Evolutionary conservation across 2,113 vertebrate genomes (phyloP).

Genomic region (Sebastes fasciatus): DNA sequence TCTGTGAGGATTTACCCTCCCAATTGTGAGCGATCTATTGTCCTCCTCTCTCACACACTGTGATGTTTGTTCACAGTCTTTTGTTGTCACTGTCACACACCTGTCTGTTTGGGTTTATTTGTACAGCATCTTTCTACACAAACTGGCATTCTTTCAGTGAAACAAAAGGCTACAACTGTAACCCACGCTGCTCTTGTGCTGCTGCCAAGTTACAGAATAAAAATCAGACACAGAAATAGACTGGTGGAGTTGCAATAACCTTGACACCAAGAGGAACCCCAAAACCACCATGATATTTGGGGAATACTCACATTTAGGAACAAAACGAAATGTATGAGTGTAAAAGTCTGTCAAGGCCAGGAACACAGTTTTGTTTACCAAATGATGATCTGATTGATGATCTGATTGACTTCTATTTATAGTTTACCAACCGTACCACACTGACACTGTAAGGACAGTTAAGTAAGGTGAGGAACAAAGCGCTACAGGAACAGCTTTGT

Average conservation of each 20-base stretch:
- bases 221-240: not conserved
- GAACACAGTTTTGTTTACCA: not conserved
- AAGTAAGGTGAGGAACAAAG: too few species aligned
- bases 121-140: not conserved
- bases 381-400: too few species aligned
- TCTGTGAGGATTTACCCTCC: not conserved
- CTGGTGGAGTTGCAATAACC: not conserved
- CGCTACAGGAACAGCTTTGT: too few species aligned
- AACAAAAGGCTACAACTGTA: not conserved
- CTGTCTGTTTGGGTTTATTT: constrained; percentile 21
- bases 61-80: not conserved
- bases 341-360: not conserved
- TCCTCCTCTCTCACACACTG: not conserved
- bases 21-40: not conserved
- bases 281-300: not conserved
- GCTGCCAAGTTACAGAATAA: not conserved
- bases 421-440: not conserved
- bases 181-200: constrained; percentile 11
- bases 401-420: not conserved
- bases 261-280: not conserved
- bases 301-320: not conserved
- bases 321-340: not conserved
- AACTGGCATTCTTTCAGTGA: constrained; percentile 8
- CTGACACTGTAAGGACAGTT: too few species aligned
- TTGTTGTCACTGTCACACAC: constrained; percentile 13